A percentile compares a stretch with the other conserved stretches of the same genome.
These are phyloP conservation scores for Lytechinus pictus DNA, from an alignment of 35 echinoderm and acorn worm genomes.

Conservation along the genomic window DNA sequence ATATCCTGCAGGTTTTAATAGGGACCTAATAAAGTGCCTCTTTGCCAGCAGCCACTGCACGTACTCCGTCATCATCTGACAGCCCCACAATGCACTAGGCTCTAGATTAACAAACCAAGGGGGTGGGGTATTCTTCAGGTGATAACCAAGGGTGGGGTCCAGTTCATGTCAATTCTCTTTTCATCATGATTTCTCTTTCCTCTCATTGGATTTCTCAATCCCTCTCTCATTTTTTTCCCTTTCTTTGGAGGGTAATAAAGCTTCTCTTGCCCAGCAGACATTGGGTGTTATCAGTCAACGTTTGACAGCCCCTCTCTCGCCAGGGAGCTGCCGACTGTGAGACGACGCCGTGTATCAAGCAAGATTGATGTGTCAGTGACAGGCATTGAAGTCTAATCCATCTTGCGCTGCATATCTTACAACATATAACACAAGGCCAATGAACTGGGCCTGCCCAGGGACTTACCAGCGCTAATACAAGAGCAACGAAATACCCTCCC, in stretches of 20 bases:
- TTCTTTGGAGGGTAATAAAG: constrained; percentile 23
- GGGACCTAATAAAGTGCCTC: constrained; percentile 5
- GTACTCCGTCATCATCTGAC: neutral
- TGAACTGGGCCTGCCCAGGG: constrained; percentile 37
- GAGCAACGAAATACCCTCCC: constrained; percentile 20
- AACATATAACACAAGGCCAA: constrained; percentile 47
- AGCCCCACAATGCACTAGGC: neutral
- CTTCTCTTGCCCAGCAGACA: constrained; percentile 36
- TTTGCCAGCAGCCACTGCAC: neutral
- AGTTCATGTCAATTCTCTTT: neutral
- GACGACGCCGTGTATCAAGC: constrained; percentile 38
- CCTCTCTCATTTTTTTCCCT: neutral
- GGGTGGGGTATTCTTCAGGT: neutral
- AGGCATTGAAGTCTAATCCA: constrained; percentile 44
- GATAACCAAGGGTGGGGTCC: neutral
- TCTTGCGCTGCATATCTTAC: constrained; percentile 56
- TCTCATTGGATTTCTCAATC: neutral
- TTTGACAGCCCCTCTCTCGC: constrained; percentile 48
- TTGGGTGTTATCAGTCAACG: constrained; percentile 41
- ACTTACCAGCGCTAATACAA: constrained; percentile 6
- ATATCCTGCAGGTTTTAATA: neutral
- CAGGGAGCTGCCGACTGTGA: constrained; percentile 44
- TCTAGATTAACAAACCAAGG: neutral
- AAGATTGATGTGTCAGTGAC: constrained; percentile 50
- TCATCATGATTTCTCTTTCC: neutral